Evolutionary conservation across 2,888 invertebrate genomes (phyloP).

Genomic region (Idaea straminata): DNA sequence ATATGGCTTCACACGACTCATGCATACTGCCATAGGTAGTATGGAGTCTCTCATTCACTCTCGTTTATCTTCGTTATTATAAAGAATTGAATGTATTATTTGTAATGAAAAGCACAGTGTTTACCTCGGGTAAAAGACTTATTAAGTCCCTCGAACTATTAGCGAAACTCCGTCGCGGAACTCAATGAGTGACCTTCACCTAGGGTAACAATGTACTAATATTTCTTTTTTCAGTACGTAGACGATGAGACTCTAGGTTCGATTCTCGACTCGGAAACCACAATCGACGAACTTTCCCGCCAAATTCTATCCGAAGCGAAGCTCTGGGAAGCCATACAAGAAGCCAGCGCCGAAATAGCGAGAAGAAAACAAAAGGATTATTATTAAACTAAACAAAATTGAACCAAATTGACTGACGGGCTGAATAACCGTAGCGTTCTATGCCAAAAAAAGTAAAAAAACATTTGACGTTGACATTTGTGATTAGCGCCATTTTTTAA

Average conservation of each 20-base stretch:
- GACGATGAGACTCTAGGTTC: conserved; percentile 83
- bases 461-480: not conserved
- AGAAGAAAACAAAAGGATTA: conserved; percentile 79
- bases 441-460: conserved; percentile 8
- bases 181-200: no score
- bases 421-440: conserved; percentile 42
- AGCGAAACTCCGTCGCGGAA: no score
- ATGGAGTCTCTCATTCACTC: no score
- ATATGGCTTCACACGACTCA: no score
- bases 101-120: no score
- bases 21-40: no score
- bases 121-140: no score
- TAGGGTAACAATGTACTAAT: no score
- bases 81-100: no score
- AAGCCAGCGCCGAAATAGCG: conserved; percentile 85
- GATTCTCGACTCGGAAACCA: conserved; percentile 84
- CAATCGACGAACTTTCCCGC: conserved; percentile 87
- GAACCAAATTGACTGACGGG: conserved; percentile 26
- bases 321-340: conserved; percentile 89
- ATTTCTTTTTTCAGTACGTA: conserved; percentile 43
- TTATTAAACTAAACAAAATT: conserved; percentile 14
- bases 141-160: no score
- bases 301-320: conserved; percentile 90
- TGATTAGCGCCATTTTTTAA: not conserved
- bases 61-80: no score